Conservation (phyloP, 2,113 vertebrate genomes). For the Aix galericulata region DNA sequence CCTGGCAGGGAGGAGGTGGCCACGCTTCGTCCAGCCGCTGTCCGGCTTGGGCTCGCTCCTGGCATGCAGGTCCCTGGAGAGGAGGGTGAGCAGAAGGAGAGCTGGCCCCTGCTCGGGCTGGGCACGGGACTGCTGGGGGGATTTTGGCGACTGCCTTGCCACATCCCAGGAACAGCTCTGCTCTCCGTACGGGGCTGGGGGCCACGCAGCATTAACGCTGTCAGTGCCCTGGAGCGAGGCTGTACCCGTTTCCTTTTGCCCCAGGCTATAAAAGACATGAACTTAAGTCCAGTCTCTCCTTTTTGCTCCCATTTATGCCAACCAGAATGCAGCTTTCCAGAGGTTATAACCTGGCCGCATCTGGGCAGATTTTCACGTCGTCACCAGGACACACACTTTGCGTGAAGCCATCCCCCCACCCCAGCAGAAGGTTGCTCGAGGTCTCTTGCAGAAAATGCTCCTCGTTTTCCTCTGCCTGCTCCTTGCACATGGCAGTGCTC, state of each 20-base stretch:
- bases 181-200: not conserved
- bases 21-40: not conserved
- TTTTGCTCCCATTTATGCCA: not conserved
- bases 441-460: not conserved
- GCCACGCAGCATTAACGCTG: not conserved
- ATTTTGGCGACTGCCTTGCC: not conserved
- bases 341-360: not conserved
- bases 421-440: not conserved
- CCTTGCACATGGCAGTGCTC: not conserved
- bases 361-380: not conserved
- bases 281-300: not conserved
- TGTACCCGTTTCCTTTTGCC: not conserved
- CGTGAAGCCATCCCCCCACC: not conserved
- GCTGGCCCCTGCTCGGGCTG: not conserved
- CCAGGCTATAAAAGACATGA: not conserved
- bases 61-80: not conserved
- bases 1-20: not conserved
- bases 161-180: not conserved
- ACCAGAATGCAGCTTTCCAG: not conserved
- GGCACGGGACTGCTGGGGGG: not conserved
- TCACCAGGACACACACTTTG: not conserved
- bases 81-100: not conserved
- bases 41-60: not conserved
- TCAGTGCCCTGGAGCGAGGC: not conserved
- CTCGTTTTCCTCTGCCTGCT: not conserved